Percentiles rank a stretch among this genome's conserved stretches.
Evolutionary conservation across 35 echinoderm and acorn worm genomes (phyloP).

Genomic region (Lytechinus variegatus): DNA sequence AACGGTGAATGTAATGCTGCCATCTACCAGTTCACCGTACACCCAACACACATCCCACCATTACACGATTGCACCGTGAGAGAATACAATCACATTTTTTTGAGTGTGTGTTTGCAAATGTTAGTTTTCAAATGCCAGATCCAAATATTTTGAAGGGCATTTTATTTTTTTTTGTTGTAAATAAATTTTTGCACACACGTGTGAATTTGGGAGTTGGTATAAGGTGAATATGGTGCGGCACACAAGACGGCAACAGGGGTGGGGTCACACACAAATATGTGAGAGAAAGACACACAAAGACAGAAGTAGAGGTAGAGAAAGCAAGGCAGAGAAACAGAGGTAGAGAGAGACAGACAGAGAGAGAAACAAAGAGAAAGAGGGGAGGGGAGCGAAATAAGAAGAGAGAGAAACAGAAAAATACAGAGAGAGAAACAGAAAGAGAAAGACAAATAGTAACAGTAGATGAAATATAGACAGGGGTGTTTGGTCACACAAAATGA

Average conservation of each 20-base stretch:
- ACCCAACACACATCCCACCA: neutral
- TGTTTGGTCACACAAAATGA: neutral
- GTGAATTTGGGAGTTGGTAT: neutral
- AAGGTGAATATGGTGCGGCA: slow-evolving; percentile 49
- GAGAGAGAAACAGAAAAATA: neutral
- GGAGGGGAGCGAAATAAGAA: neutral
- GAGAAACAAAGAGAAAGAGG: neutral
- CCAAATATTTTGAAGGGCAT: neutral
- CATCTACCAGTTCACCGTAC: slow-evolving; percentile 62
- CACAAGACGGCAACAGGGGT: neutral
- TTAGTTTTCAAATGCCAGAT: neutral
- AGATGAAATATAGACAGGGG: slow-evolving; percentile 39
- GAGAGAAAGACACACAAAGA: neutral
- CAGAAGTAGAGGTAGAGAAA: neutral
- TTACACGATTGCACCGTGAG: neutral
- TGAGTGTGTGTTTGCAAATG: neutral
- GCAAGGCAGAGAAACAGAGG: neutral
- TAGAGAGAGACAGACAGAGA: neutral
- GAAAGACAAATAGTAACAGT: neutral
- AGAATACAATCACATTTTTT: neutral
- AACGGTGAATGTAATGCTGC: slow-evolving; percentile 95
- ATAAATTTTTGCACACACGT: slow-evolving; percentile 7
- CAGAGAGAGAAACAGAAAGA: neutral
- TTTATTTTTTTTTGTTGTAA: neutral
- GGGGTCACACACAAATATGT: neutral